A percentile compares a stretch with the other conserved stretches of the same genome.
Evolutionary conservation across 1,140 invertebrate species (phyloP).

Genomic region (Metaphire vulgaris): DNA sequence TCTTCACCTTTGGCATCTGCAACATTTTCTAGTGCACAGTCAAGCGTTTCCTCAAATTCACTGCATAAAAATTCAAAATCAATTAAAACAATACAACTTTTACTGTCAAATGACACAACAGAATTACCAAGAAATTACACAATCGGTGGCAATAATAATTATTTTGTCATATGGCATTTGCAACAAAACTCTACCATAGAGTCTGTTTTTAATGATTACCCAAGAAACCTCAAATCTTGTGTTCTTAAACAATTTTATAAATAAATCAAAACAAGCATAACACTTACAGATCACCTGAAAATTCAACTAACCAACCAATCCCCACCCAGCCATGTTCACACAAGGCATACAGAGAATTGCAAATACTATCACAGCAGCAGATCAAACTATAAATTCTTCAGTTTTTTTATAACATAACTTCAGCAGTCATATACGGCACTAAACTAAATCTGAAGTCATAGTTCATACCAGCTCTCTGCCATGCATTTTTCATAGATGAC

Average conservation of each 20-base stretch:
- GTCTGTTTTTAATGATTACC: not conserved
- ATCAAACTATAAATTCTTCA: too few relatives aligned
- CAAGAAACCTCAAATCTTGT: not conserved
- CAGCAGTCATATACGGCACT: not conserved
- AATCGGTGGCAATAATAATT: not conserved
- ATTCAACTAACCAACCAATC: too few relatives aligned
- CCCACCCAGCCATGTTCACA: too few relatives aligned
- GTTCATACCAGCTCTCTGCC: constrained; percentile 30
- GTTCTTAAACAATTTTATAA: too few relatives aligned
- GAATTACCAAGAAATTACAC: not conserved
- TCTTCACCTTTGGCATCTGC: constrained; percentile 5
- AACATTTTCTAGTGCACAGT: constrained; percentile 1
- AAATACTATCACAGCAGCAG: too few relatives aligned
- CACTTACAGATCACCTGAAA: too few relatives aligned
- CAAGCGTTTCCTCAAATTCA: constrained; percentile 18
- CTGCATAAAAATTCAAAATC: constrained; percentile 5
- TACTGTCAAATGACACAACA: not conserved
- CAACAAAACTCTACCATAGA: not conserved
- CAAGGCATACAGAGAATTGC: too few relatives aligned
- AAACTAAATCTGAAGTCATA: not conserved
- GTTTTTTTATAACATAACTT: not conserved
- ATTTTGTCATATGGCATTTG: not conserved
- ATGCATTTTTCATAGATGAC: constrained; percentile 75
- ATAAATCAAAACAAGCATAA: too few relatives aligned
- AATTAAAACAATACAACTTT: not conserved